Percentiles rank a stretch among this genome's conserved stretches.
These are phyloP conservation scores for Virgularia gustaviana DNA, from an alignment of 92 coral and sea anemone genomes.

Conservation along the genomic window DNA sequence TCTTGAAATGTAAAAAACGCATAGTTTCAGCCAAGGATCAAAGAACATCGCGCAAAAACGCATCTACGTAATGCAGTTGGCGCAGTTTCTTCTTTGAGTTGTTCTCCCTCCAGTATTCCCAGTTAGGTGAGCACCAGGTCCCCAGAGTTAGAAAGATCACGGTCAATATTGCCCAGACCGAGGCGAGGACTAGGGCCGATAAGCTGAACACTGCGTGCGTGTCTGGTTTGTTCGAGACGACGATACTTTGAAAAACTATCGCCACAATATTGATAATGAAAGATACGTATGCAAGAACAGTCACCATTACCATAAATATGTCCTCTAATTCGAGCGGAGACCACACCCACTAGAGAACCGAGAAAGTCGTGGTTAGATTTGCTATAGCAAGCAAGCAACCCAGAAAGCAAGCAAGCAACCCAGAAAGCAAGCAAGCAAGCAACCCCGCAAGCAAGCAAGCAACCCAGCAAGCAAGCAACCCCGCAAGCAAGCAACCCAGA, in stretches of 20 bases:
- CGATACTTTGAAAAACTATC: constrained; percentile 28
- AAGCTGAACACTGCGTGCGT: constrained; percentile 2
- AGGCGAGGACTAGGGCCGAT: constrained; percentile 22
- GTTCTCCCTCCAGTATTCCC: constrained; percentile 35
- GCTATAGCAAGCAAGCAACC: not conserved
- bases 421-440: no score
- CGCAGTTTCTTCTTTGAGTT: constrained; percentile 20
- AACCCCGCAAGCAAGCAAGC: no score
- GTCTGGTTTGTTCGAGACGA: constrained; percentile 1
- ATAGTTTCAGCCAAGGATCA: no score
- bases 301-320: not conserved
- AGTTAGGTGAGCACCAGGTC: constrained; percentile 41
- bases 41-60: constrained; percentile 20
- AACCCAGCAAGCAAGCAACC: no score
- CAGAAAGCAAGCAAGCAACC: no score
- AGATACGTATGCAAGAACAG: constrained; percentile 17
- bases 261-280: constrained; percentile 36
- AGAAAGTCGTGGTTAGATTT: not conserved
- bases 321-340: constrained; percentile 22
- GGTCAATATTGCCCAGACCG: constrained; percentile 25
- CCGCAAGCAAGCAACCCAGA: no score
- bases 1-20: no score
- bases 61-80: constrained; percentile 17
- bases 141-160: constrained; percentile 20
- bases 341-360: constrained; percentile 21